Evolutionary conservation across 2,113 vertebrate species (phyloP), one percentile per base, ranked within the genome.

Genomic region (Sinocyclocheilus grahami): DNA sequence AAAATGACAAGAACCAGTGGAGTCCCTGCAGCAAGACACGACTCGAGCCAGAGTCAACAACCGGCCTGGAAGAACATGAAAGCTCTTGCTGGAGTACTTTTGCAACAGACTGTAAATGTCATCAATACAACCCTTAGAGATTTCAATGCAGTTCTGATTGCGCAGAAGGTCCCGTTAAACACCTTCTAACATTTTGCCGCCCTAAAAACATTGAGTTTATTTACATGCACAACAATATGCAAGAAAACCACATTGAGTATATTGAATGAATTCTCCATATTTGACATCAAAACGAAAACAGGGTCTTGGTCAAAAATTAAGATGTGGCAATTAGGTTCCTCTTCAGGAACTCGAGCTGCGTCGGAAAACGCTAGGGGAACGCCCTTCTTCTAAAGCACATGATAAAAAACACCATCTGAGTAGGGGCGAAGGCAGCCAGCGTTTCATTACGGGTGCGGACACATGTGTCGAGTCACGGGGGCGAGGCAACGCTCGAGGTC

Each of bases 1-100:
- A 67, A 81, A 65, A 67, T 82, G 79, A 82, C 79, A 82, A 82
- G 79, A 82, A 82, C 39, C 42, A 82, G n/a, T 11, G n/a, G 79
- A 82, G 79, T 67, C 79, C n/a, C 62, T 2, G 60, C 60, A 65
- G 60, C n/a, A 76, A 76, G 74, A 76, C 60, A 24, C n/a, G 0
- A 16, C 79, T 30, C 16, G 3, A 48, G 39, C 79, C 60, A 82
- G 60, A 82, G 39, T 82, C 79, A 82, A 82, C 79, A 82, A 82
- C 39, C 39, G 24, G 79, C 60, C 60, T 65, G 79, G 79, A 82
- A 65, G n/a, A 48, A 67, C 79, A 67, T 76, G 72, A 76, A 76
- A 76, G 74, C 37, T 63, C 33, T 37, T 78, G 20, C 77, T 37
- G 39, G 77, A 63, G 33, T 33, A 42, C 78, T 80, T 80, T 80